Evolutionary conservation across 1,140 invertebrate genomes (phyloP), one percentile per base, ranked within the genome.

Genomic region (Drosophila nigromelanica): DNA sequence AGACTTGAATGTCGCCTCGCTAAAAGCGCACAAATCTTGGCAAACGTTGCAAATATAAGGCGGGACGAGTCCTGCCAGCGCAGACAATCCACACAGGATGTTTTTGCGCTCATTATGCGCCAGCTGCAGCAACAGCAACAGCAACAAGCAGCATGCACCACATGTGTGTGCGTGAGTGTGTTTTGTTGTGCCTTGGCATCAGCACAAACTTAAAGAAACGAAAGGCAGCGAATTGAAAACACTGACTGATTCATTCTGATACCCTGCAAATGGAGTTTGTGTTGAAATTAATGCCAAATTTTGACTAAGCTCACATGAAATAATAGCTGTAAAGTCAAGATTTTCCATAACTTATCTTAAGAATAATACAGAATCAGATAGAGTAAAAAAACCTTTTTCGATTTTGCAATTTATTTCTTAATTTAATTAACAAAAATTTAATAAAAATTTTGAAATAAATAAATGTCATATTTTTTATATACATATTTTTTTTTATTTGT

Each of bases 51-150:
- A 77, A 71, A 85, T 77, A 64, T 68, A 54, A 76, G 66, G 59
- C 63, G 37, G 63, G 47, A 47, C 51, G 70, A 70, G 70, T 72
- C 68, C 50, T 75, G 63, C 62, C 69, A 56, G 63, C 37, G 58
- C 66, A 78, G 58, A 82, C 80, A 83, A 76, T 82, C 80, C 73
- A 63, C 64, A 85, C 76, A 85, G 80, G 80, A 85, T 85, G 76
- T 80, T 85, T 85, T 85, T 85, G 80, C 80, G 80, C 80, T 85
- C 80, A 85, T 85, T 85, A 85, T 85, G 80, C 80, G 80, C 69
- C 80, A 85, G 80, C 77, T 85, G 80, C 74, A 74, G 54, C 45
- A 48, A 67, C 55, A 79, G 61, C 54, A 33, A 72, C 70, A 74
- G 59, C 72, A 67, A 42, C 72, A 51, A 40, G 55, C 40, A 35